phyloP scores from a whole-genome alignment of 2,888 invertebrate genomes.

The Xanthia icteritia region DNA sequence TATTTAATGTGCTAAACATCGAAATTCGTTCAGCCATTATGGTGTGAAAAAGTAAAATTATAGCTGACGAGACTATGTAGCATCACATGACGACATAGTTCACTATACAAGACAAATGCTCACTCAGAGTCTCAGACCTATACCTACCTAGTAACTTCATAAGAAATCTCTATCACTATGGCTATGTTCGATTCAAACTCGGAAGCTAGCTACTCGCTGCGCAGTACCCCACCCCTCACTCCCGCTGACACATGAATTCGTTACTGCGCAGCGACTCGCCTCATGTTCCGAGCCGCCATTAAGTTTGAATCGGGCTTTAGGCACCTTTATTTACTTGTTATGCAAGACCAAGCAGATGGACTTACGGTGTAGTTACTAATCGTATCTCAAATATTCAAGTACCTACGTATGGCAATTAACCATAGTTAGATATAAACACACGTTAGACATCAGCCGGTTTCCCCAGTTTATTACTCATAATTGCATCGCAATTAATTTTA shows the following conservation, averaged over 20 bases:
- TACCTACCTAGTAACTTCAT: not conserved
- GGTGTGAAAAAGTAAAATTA: too few relatives aligned
- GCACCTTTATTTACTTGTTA: not conserved
- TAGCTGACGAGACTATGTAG: not conserved
- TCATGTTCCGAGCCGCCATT: too few relatives aligned
- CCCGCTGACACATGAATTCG: too few relatives aligned
- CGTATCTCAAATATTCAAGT: slow-evolving; percentile 25
- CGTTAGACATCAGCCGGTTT: slow-evolving; percentile 28
- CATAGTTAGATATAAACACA: slow-evolving; percentile 11
- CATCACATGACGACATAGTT: not conserved
- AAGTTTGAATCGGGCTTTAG: not conserved
- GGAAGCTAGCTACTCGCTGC: too few relatives aligned
- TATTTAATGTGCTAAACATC: not conserved
- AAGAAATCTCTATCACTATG: not conserved
- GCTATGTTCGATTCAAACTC: too few relatives aligned
- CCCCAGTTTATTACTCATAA: slow-evolving; percentile 39
- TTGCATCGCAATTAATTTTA: slow-evolving; percentile 33
- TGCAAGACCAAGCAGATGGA: slow-evolving; percentile 17
- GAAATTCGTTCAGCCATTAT: not conserved
- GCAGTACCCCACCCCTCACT: too few relatives aligned
- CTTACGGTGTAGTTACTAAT: slow-evolving; percentile 5
- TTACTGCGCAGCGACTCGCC: too few relatives aligned
- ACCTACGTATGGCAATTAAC: slow-evolving; percentile 17
- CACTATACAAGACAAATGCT: not conserved
- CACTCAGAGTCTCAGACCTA: not conserved